Base-by-base conservation (phyloP, 2,113 vertebrate genomes). In the Mus spicilegus region DNA sequence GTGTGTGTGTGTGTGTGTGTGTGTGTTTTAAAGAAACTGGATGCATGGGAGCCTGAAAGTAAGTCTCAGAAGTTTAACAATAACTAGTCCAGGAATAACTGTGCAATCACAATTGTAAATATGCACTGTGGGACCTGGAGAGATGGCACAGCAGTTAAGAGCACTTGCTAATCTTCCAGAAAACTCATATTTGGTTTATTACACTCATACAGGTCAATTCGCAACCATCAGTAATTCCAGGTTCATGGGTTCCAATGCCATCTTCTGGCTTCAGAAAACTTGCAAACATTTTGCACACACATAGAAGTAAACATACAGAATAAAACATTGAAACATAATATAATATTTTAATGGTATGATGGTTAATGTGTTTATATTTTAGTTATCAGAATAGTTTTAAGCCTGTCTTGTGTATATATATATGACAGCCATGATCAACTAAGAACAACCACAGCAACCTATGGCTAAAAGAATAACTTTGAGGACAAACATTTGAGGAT, bases 51-150 rank as follows among this genome's bases (percentile, higher is more conserved):
- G 5, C 63, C 42, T 86, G 10, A 49, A 39, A 13, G 10, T 49
- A 6, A 33, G 61, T 67, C 26, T 11, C 49, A 5, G 22, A 69
- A 51, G 5, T 36, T 69, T 87, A 46, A 69, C 14, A 69, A 51
- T 69, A 69, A 36, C 9, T 69, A 0, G 0, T 49, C 7, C 1
- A 87, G 17, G 39, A 65, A 65, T 65, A 65, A 46, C 39, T 2
- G 5, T 11, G 3, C 17, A 20, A 36, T 67, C 17, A 49, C 16
- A 36, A 33, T 33, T 67, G 61, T 86, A 86, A 49, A 86, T 36
- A 69, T 51, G 10, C 9, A 12, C 0, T 26, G 7, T 33, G 2
- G 17, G 22, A 12, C 4, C 30, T 36, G 11, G 26, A 20, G 9
- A 20, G 42, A 49, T 49, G 9, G 63, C 61, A 12, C 9, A 67